These are phyloP conservation scores for Scopus umbretta DNA, from an alignment of 2,113 vertebrate species.

Conservation along the genomic window DNA sequence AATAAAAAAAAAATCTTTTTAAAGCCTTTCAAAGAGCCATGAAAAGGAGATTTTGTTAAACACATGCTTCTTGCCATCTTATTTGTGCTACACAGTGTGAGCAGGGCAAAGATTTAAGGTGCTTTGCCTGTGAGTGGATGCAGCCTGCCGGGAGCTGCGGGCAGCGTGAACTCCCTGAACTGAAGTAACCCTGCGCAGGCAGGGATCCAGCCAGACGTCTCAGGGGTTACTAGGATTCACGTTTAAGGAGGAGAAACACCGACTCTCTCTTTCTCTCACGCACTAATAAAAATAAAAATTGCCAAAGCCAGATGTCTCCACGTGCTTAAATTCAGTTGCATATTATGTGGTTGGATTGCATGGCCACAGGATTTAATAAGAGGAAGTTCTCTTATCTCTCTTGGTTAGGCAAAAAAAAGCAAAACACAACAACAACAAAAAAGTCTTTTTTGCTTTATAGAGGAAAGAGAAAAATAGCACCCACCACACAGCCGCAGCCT, in stretches of 20 bases:
- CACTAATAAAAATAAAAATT: slow-evolving; percentile 44
- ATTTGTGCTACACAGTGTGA: not conserved
- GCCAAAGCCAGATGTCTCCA: slow-evolving; percentile 9
- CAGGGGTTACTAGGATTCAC: slow-evolving; percentile 65
- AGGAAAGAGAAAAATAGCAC: not conserved
- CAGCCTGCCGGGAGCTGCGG: not conserved
- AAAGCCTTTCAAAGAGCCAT: not conserved
- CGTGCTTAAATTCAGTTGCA: not conserved
- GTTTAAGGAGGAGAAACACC: slow-evolving; percentile 28
- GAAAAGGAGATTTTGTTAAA: slow-evolving; percentile 11
- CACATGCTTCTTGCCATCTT: not conserved
- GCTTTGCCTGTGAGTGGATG: not conserved
- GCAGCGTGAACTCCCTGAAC: slow-evolving; percentile 27
- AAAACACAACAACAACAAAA: too few relatives aligned
- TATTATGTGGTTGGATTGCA: not conserved
- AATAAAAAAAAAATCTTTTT: not conserved
- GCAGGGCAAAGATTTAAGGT: not conserved
- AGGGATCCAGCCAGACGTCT: slow-evolving; percentile 66
- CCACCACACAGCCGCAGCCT: not conserved
- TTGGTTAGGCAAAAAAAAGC: not conserved
- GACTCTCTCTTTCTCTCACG: not conserved
- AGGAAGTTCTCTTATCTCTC: slow-evolving; percentile 35
- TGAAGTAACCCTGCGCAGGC: slow-evolving; percentile 50
- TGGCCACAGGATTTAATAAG: not conserved
- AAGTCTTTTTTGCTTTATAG: not conserved